phyloP scores from a whole-genome alignment of 2,888 invertebrate species.

The Drosophila histrio region DNA sequence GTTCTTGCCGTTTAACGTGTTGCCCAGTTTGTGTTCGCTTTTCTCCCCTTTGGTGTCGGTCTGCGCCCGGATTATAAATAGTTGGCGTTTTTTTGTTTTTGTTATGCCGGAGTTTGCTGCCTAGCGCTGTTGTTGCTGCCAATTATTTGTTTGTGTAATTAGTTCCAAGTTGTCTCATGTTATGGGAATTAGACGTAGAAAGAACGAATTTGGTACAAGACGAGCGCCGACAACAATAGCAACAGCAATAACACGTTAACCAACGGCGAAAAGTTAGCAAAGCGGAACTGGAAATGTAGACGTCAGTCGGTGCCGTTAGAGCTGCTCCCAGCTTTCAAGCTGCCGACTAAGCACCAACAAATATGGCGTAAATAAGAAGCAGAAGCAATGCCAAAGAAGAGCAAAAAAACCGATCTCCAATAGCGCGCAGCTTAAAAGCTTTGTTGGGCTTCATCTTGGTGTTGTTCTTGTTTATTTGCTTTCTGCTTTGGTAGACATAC shows the following conservation, averaged over 20 bases:
- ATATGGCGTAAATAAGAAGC: constrained; percentile 45
- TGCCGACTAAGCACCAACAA: constrained; percentile 50
- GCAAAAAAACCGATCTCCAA: constrained; percentile 32
- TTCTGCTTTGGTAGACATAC: constrained; percentile 45
- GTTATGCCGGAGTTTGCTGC: constrained; percentile 39
- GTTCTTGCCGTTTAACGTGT: constrained; percentile 52
- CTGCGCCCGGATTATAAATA: constrained; percentile 64
- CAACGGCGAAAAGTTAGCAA: constrained; percentile 75
- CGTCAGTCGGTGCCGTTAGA: constrained; percentile 68
- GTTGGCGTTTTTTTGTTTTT: constrained; percentile 48
- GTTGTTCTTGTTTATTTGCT: constrained; percentile 34
- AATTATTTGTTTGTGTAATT: constrained; percentile 68
- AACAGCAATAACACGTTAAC: constrained; percentile 49
- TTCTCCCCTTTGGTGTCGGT: constrained; percentile 43
- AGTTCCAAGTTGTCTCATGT: constrained; percentile 62
- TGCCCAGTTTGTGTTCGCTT: constrained; percentile 28
- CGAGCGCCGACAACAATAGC: constrained; percentile 29
- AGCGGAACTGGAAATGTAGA: constrained; percentile 76
- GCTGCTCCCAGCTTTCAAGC: constrained; percentile 62
- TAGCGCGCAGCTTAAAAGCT: constrained; percentile 52
- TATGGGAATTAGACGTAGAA: constrained; percentile 59
- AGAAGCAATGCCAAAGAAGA: constrained; percentile 43
- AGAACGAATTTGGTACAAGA: constrained; percentile 57
- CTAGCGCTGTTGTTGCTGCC: constrained; percentile 42
- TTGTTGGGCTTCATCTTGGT: constrained; percentile 14